Conservation (phyloP, 2,888 invertebrate species). For the Chymomyza caudatula region DNA sequence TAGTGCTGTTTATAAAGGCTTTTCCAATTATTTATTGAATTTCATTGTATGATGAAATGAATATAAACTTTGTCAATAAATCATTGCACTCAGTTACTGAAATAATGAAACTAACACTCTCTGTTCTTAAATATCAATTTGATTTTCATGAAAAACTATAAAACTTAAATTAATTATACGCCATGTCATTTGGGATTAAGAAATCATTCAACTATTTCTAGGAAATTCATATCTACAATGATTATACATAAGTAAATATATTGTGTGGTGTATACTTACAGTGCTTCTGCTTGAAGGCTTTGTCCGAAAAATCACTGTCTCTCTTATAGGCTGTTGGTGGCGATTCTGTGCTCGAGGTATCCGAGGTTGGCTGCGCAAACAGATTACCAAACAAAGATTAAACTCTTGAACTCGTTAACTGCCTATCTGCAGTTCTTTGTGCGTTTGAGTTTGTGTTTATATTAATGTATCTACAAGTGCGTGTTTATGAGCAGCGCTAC, state of each 20-base stretch:
- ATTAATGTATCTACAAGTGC: background rate
- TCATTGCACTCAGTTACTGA: too few relatives aligned
- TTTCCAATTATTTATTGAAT: too few relatives aligned
- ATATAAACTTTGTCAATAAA: too few relatives aligned
- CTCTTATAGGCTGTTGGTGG: slow-evolving; percentile 79
- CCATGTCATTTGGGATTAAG: background rate
- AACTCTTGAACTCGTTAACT: background rate
- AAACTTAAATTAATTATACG: background rate
- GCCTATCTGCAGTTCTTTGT: background rate
- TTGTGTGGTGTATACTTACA: slow-evolving; percentile 69
- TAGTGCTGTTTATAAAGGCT: too few relatives aligned
- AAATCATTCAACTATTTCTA: background rate
- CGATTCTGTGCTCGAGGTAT: slow-evolving; percentile 85
- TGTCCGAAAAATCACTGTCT: slow-evolving; percentile 76
- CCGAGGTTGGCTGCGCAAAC: slow-evolving; percentile 81
- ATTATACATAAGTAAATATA: background rate
- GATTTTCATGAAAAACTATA: background rate
- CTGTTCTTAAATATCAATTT: background rate
- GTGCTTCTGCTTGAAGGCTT: slow-evolving; percentile 75
- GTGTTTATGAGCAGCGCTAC: background rate
- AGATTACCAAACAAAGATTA: background rate
- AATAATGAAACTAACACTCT: background rate
- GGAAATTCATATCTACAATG: background rate
- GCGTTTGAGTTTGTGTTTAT: background rate
- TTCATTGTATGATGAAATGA: too few relatives aligned